These are phyloP conservation scores for Hydriomena furcata DNA, from an alignment of 2,888 invertebrate genomes.

Conservation along the genomic window DNA sequence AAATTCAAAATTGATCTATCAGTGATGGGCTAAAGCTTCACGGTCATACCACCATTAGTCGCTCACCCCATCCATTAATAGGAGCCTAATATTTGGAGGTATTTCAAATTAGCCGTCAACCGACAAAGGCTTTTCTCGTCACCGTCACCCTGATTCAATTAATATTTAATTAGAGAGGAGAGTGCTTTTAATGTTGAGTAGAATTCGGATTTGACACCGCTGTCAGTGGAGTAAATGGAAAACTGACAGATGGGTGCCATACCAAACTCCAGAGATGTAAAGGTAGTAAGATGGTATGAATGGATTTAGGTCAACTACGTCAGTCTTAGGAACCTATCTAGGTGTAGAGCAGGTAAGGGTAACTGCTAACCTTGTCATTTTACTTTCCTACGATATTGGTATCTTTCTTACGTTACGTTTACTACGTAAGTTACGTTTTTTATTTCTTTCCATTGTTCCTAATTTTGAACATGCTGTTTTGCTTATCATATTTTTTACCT, in stretches of 20 bases:
- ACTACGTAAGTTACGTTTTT: no score
- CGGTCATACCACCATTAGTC: background rate
- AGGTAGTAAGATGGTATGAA: conserved; percentile 36
- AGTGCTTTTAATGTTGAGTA: conserved; percentile 78
- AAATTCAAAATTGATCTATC: conserved; percentile 38
- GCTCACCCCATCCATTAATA: conserved; percentile 3
- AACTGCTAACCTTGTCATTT: background rate
- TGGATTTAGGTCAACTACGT: conserved; percentile 62
- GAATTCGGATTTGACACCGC: conserved; percentile 71
- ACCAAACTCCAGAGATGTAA: conserved; percentile 4
- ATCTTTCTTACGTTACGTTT: no score
- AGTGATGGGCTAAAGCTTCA: conserved; percentile 4
- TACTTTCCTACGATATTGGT: background rate
- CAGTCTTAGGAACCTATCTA: conserved; percentile 21
- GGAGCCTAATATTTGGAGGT: conserved; percentile 11
- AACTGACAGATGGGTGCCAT: conserved; percentile 62
- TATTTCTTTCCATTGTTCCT: no score
- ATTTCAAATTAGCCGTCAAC: conserved; percentile 34
- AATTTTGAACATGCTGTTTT: no score
- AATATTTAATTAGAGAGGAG: conserved; percentile 78
- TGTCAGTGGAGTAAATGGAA: conserved; percentile 74
- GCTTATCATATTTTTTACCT: no score
- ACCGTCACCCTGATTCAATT: conserved; percentile 70
- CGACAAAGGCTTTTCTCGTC: conserved; percentile 61
- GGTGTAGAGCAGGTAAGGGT: conserved; percentile 24